Evolutionary conservation across 2,113 vertebrate species (phyloP).

Genomic region (Gasterosteus nipponicus): DNA sequence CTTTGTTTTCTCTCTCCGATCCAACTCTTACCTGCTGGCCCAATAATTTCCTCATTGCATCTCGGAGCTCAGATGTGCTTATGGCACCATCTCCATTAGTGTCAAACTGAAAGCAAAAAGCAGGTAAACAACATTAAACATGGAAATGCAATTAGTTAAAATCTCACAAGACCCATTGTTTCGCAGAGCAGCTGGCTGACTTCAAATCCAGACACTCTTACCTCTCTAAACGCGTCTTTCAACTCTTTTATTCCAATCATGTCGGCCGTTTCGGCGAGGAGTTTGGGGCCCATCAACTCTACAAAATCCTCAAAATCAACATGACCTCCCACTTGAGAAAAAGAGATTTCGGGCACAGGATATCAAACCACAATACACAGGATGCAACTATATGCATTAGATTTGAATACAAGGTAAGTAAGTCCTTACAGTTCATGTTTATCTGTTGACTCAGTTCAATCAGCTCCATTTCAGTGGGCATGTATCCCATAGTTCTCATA

Average conservation of each 20-base stretch:
- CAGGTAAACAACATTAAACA: background rate
- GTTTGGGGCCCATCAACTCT: constrained; percentile 97
- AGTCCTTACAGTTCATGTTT: constrained; percentile 96
- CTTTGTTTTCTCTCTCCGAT: background rate
- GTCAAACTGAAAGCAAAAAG: constrained; percentile 86
- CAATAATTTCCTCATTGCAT: constrained; percentile 96
- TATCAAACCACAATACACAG: constrained; percentile 13
- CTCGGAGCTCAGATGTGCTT: constrained; percentile 92
- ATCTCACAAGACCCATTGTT: background rate
- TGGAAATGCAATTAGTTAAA: background rate
- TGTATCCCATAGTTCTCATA: constrained; percentile 99
- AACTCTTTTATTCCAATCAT: constrained; percentile 99
- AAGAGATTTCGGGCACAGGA: constrained; percentile 23
- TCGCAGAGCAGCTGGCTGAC: background rate
- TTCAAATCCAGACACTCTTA: constrained; percentile 60
- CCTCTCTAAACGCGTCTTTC: constrained; percentile 97
- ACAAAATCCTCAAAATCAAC: constrained; percentile 99
- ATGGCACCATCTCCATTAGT: constrained; percentile 97
- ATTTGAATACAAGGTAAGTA: background rate
- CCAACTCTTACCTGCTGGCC: constrained; percentile 84
- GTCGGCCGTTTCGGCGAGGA: constrained; percentile 96
- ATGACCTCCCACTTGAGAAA: constrained; percentile 91
- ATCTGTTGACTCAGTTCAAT: constrained; percentile 98
- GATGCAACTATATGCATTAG: background rate
- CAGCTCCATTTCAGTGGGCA: constrained; percentile 99